Conservation (phyloP, 2,113 vertebrate species). For the Microtus ochrogaster region DNA sequence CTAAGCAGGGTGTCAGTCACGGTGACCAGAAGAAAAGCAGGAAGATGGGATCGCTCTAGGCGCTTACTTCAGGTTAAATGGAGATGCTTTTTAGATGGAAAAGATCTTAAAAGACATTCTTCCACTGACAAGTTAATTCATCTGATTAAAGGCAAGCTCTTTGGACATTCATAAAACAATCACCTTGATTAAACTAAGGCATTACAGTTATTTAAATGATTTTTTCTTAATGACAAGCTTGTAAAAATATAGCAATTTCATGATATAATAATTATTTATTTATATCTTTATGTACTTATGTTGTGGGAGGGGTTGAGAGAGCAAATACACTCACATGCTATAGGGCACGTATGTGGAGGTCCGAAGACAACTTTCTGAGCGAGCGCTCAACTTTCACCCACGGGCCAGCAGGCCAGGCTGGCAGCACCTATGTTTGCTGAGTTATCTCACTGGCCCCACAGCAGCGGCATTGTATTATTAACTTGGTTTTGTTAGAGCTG, state of each 20-base stretch:
- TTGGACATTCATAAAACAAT: background rate
- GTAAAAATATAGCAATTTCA: conserved; percentile 33
- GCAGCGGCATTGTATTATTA: background rate
- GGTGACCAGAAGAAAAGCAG: background rate
- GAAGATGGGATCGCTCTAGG: background rate
- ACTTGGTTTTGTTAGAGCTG: conserved; percentile 41
- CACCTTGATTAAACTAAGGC: background rate
- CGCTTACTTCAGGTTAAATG: background rate
- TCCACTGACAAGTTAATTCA: background rate
- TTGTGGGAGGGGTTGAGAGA: background rate
- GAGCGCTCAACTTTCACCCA: no score
- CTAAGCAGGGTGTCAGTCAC: background rate
- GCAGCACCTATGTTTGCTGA: background rate
- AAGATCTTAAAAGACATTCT: conserved; percentile 16
- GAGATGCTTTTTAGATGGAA: background rate
- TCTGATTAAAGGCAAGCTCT: background rate
- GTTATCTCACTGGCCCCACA: background rate
- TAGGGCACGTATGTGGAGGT: background rate
- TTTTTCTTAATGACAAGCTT: conserved; percentile 33
- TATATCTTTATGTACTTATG: background rate
- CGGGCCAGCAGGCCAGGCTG: background rate
- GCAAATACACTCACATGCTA: background rate
- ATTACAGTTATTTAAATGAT: background rate
- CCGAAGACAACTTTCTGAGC: background rate
- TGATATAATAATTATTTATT: background rate